Evolutionary conservation across 2,888 invertebrate species (phyloP), one percentile per base, ranked within the genome.

Genomic region (Pammene aurita): DNA sequence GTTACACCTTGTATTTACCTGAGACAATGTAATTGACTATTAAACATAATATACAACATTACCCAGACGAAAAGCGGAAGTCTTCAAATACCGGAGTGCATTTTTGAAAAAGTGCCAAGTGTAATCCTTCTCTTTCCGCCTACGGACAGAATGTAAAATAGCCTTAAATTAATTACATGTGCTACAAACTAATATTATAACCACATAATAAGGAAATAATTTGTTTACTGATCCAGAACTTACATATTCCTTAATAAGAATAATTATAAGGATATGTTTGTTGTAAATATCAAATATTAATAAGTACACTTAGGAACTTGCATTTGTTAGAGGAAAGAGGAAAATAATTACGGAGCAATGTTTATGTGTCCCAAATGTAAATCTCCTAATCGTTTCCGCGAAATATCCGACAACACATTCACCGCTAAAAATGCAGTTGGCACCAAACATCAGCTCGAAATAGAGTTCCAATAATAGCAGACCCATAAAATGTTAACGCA

Each of bases 21-120:
- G 7, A 7, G 7, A 38, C 7, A 16, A 16, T 48, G 16, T 48
- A 48, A 16, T 16, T 48, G 16, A 16, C 9, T 11, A 26, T 64
- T 54, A 46, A 58, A 64, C 35, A 44, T 58, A 46, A 64, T 16
- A 52, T 52, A 69, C 46, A 38, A 41, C 14, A 60, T 54, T 9
- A 54, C 50, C 50, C 42, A 57, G 57, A 18, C 18, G 38, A 41
- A 68, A 42, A 63, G 52, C 68, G 68, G 64, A 69, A 69, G 64
- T 69, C 26, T 64, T 38, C 10, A 68, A 63, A 69, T 64, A 64
- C 64, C 46, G 44, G 44, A 54, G 46, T 38, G 48, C 58, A 69
- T 69, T 69, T 65, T 69, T 69, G 69, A 55, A 55, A 16, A 48
- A 60, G 54, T 69, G 69, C 69, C 69, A 69, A 69, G 58, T 41